Evolutionary conservation across 2,888 invertebrate genomes (phyloP), one percentile per base, ranked within the genome.

Genomic region (Sthenelais limicola): DNA sequence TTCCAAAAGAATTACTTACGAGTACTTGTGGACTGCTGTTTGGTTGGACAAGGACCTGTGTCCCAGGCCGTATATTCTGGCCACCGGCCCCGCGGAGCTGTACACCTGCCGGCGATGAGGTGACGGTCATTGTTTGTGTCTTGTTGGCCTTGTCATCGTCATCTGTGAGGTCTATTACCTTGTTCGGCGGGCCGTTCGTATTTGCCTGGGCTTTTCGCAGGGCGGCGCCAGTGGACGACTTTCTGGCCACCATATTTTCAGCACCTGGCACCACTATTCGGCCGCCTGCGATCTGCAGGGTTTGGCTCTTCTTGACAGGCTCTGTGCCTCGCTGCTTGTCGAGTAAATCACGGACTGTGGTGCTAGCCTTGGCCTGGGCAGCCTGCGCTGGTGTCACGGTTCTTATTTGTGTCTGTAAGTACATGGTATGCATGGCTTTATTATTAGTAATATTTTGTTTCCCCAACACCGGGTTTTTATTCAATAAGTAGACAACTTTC

Each of bases 101-200:
- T 43, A 15, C 18, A 15, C 43, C 12, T 18, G 18, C 43, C 43
- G 18, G 9, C 9, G 43, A 15, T 43, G 12, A 9, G 9, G 9
- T 9, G 43, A 43, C 43, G 18, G 12, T 43, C 38, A 18, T 32
- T 18, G 24, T 30, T n/a, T 12, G 7, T 21, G 7, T 51, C 35
- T 35, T 35, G 3, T 30, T 21, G 24, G 28, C 48, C 48, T 35
- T 32, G 38, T 62, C 62, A n/a, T 67, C 70, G 33, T 70, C 70
- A 43, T 70, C 70, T 15, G 70, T 70, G 5, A 70, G 43, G 43
- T 70, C 70, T 35, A 70, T 70, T 35, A 70, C 52, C 9, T 54
- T 33, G 54, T 70, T 70, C 24, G 38, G 18, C 24, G 1, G 26
- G 4, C 15, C 24, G 48, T 9, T 9, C 26, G 47, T 24, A 2